Conservation (phyloP, 2,888 invertebrate species). For the Strigamia crassipes region DNA sequence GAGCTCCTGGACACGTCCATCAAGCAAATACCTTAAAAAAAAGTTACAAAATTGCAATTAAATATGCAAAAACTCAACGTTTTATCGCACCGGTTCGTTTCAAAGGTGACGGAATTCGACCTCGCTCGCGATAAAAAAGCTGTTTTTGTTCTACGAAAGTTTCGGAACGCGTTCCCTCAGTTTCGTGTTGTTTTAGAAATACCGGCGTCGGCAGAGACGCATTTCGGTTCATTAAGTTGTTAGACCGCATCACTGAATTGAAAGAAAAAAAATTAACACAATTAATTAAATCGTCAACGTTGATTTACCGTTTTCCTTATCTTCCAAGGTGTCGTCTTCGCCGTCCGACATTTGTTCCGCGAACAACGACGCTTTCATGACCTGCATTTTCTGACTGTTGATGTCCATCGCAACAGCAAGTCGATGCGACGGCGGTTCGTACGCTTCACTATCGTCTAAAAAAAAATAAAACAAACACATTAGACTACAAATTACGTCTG, state of each 20-base stretch:
- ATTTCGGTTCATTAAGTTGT: not conserved
- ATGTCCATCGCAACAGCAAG: conserved; percentile 57
- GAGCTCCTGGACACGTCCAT: not conserved
- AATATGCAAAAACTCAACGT: not conserved
- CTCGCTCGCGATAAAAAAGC: not conserved
- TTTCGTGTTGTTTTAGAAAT: not conserved
- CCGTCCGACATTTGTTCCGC: conserved; percentile 56
- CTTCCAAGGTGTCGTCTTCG: conserved; percentile 53
- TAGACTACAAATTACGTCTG: not conserved
- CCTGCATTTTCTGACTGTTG: conserved; percentile 64
- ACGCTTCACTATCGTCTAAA: not conserved
- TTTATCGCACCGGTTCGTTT: not conserved
- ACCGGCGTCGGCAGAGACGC: not conserved
- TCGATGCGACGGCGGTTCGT: conserved; percentile 54
- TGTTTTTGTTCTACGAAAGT: not conserved
- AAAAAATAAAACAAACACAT: not conserved
- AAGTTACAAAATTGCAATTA: not conserved
- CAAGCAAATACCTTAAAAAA: not conserved
- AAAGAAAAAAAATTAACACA: not conserved
- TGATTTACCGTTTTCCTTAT: conserved; percentile 18
- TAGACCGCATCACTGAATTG: not conserved
- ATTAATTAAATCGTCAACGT: not conserved
- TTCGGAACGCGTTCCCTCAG: not conserved
- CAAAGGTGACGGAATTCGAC: not conserved
- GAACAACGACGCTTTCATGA: conserved; percentile 83